Conservation (phyloP, 2,113 vertebrate species). For the Phylloscopus trochiloides region DNA sequence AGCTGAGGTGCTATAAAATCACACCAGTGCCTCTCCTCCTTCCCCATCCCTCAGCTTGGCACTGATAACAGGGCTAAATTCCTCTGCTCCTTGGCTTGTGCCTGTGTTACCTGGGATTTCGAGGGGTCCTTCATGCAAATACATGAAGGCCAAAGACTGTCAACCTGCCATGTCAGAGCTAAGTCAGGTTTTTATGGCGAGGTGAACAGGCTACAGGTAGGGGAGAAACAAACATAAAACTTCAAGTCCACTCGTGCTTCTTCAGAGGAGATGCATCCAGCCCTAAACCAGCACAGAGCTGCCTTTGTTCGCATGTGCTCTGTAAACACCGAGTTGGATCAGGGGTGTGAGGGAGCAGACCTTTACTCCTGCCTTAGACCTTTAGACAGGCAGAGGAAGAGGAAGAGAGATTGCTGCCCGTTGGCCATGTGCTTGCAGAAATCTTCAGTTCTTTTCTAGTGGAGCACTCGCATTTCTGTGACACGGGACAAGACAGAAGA, state of each 20-base stretch:
- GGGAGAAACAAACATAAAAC: not conserved
- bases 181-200: not conserved
- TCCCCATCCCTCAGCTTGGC: not conserved
- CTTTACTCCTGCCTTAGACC: not conserved
- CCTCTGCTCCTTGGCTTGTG: not conserved
- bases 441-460: not conserved
- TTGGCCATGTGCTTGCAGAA: not conserved
- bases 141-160: not conserved
- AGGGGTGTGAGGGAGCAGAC: not conserved
- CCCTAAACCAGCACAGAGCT: not conserved
- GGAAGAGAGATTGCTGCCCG: not conserved
- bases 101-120: not conserved
- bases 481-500: not conserved
- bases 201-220: not conserved
- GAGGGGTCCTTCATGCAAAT: not conserved
- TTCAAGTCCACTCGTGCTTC: not conserved
- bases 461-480: not conserved
- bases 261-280: not conserved
- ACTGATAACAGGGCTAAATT: not conserved
- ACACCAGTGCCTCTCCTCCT: not conserved
- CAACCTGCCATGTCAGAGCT: not conserved
- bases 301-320: not conserved
- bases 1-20: not conserved
- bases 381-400: not conserved
- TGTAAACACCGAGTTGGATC: not conserved